These are phyloP conservation scores for Heterotilapia buettikoferi DNA, from an alignment of 2,113 vertebrate species.

Conservation along the genomic window DNA sequence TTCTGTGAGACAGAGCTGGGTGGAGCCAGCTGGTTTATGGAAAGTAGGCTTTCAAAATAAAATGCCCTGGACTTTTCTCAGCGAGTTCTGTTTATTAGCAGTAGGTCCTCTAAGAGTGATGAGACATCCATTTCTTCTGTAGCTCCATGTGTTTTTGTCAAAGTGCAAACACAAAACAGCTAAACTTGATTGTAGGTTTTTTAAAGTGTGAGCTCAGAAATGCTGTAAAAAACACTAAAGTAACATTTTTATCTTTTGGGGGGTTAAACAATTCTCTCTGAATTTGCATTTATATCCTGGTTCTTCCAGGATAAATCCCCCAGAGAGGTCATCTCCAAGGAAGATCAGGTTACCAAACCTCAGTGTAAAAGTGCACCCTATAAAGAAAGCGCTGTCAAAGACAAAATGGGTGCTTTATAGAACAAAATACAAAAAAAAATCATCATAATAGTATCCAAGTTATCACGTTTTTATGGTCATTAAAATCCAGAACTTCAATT, in stretches of 20 bases:
- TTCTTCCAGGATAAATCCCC: background rate
- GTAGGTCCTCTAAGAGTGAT: background rate
- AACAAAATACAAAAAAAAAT: background rate
- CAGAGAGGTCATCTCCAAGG: background rate
- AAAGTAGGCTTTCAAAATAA: background rate
- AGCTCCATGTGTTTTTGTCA: background rate
- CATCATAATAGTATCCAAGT: background rate
- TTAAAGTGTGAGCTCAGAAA: background rate
- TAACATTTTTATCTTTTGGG: background rate
- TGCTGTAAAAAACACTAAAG: background rate
- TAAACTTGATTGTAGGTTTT: background rate
- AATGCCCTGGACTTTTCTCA: background rate
- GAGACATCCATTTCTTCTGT: background rate
- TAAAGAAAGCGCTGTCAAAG: background rate
- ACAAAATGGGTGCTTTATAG: background rate
- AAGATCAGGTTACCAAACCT: background rate
- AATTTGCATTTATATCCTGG: background rate
- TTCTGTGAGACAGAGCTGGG: background rate
- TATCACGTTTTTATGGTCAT: background rate
- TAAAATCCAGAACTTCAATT: background rate
- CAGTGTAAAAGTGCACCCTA: background rate
- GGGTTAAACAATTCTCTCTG: background rate
- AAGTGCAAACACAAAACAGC: background rate
- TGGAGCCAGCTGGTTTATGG: background rate
- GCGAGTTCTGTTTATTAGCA: background rate